Evolutionary conservation across 1,140 invertebrate genomes (phyloP).

Genomic region (Cotesia glomerata): DNA sequence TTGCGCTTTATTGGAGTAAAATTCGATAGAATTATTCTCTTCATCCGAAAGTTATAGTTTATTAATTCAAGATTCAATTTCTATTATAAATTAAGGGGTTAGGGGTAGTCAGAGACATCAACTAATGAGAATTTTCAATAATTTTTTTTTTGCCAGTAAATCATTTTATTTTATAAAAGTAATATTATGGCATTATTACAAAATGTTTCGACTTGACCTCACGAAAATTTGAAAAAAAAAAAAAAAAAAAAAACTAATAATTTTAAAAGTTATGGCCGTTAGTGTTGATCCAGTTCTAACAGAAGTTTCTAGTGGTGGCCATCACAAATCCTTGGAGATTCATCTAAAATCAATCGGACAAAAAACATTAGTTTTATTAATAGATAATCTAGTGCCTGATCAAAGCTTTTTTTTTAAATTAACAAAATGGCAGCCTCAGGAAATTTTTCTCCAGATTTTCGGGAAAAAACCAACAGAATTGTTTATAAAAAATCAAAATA

Average conservation of each 20-base stretch:
- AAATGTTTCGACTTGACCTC: conserved; percentile 3
- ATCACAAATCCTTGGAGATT: conserved; percentile 21
- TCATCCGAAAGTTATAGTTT: too few relatives aligned
- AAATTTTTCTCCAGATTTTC: too few relatives aligned
- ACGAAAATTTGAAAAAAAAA: conserved; percentile 24
- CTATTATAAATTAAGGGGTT: neutral
- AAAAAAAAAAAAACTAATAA: conserved; percentile 21
- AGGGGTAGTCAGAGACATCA: neutral
- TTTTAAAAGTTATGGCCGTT: conserved; percentile 11
- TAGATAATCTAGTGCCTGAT: too few relatives aligned
- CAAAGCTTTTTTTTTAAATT: too few relatives aligned
- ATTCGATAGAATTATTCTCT: too few relatives aligned
- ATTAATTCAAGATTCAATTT: too few relatives aligned
- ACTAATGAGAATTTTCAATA: neutral
- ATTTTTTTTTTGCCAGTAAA: conserved; percentile 9
- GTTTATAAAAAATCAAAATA: too few relatives aligned
- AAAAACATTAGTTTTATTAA: conserved; percentile 24
- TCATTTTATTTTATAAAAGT: conserved; percentile 13
- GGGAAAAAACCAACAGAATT: too few relatives aligned
- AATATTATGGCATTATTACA: conserved; percentile 7
- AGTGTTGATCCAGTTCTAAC: conserved; percentile 6
- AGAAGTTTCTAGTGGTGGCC: conserved; percentile 14
- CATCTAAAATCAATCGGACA: conserved; percentile 26
- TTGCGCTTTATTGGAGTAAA: too few relatives aligned
- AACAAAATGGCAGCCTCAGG: too few relatives aligned